Conservation (phyloP, 1,140 invertebrate species). For the Gonatopus flavifemur region DNA sequence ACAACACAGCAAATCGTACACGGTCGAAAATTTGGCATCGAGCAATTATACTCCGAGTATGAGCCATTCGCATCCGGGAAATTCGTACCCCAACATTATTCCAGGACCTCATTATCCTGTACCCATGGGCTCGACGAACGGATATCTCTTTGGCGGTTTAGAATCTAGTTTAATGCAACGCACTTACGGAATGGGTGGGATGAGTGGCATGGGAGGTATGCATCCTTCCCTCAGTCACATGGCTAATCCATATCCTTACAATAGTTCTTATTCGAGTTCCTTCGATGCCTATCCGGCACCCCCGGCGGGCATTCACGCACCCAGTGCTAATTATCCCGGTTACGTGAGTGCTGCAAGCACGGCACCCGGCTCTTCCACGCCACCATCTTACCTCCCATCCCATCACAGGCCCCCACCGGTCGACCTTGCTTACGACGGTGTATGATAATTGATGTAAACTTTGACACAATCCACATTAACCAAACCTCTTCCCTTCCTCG, state of each 20-base stretch:
- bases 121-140: slow-evolving; percentile 48
- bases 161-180: slow-evolving; percentile 55
- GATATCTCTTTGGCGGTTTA: slow-evolving; percentile 51
- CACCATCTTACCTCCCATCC: slow-evolving; percentile 52
- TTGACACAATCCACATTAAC: neutral
- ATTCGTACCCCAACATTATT: slow-evolving; percentile 49
- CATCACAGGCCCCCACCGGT: slow-evolving; percentile 53
- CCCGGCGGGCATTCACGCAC: slow-evolving; percentile 47
- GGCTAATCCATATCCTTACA: slow-evolving; percentile 53
- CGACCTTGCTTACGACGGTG: slow-evolving; percentile 54
- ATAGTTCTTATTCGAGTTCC: slow-evolving; percentile 51
- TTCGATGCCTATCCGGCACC: slow-evolving; percentile 52
- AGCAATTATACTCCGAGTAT: slow-evolving; percentile 54
- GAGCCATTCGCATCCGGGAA: slow-evolving; percentile 41
- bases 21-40: slow-evolving; percentile 54
- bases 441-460: slow-evolving; percentile 55
- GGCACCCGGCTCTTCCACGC: slow-evolving; percentile 42
- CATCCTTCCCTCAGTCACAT: slow-evolving; percentile 52
- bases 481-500: neutral
- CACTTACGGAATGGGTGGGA: slow-evolving; percentile 49
- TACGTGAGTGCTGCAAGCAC: slow-evolving; percentile 38
- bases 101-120: slow-evolving; percentile 53
- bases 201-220: slow-evolving; percentile 49
- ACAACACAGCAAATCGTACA: slow-evolving; percentile 54
- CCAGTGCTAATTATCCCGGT: slow-evolving; percentile 52